phyloP scores from a whole-genome alignment of 1,140 invertebrate species.

The Bathynomus jamesi region DNA sequence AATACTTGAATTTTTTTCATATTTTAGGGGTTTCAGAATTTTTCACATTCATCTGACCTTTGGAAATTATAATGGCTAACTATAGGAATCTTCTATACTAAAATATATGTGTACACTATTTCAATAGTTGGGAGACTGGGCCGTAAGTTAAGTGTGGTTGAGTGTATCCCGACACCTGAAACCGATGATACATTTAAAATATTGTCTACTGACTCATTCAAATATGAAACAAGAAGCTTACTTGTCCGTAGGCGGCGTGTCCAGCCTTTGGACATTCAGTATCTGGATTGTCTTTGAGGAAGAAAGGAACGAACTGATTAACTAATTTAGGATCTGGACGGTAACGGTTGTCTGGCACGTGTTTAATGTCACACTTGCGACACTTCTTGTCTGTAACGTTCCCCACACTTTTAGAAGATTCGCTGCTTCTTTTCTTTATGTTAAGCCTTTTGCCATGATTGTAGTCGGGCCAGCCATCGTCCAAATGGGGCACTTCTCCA shows the following conservation, averaged over 20 bases:
- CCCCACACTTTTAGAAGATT: not conserved
- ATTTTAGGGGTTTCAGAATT: too few species aligned
- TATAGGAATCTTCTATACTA: too few species aligned
- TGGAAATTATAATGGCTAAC: too few species aligned
- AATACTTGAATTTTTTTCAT: too few species aligned
- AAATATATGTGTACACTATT: too few species aligned
- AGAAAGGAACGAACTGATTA: conserved; percentile 64
- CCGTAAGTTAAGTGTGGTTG: too few species aligned
- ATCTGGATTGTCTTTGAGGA: conserved; percentile 72
- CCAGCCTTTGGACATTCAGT: conserved; percentile 68
- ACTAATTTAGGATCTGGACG: conserved; percentile 53
- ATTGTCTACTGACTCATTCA: too few species aligned
- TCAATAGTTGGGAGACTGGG: too few species aligned
- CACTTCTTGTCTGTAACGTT: conserved; percentile 16
- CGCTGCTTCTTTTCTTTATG: not conserved
- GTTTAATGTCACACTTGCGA: conserved; percentile 25
- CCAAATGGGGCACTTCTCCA: not conserved
- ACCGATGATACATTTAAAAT: too few species aligned
- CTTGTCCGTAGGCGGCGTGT: conserved; percentile 62
- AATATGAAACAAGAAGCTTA: too few species aligned
- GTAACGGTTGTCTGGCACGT: conserved; percentile 24
- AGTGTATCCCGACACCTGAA: too few species aligned
- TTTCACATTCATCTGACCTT: too few species aligned
- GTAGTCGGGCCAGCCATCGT: conserved; percentile 28
- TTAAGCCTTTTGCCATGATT: not conserved